Percentiles rank a stretch among this genome's conserved stretches.
phyloP scores from a whole-genome alignment of 2,888 invertebrate species.

The Nemotelus nigrinus region DNA sequence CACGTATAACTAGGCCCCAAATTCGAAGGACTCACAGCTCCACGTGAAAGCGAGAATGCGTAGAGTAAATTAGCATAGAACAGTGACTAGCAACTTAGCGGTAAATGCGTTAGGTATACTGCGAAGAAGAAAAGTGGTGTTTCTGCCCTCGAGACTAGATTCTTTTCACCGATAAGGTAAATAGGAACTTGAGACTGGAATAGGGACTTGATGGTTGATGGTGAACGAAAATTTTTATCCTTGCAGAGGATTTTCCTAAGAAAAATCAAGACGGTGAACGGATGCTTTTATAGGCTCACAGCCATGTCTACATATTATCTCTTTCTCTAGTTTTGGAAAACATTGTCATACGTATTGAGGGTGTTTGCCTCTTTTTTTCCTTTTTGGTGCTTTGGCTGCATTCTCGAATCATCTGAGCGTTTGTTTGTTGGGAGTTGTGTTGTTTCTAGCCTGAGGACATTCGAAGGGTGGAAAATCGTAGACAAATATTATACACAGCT shows the following conservation, averaged over 20 bases:
- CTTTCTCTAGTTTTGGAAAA: constrained; percentile 12
- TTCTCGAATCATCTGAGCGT: too few species aligned
- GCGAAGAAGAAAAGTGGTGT: constrained; percentile 10
- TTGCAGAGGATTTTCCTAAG: background rate
- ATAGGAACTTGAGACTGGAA: constrained; percentile 24
- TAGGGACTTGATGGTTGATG: too few species aligned
- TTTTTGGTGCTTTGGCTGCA: background rate
- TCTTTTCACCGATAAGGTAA: constrained; percentile 43
- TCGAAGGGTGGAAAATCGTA: constrained; percentile 42
- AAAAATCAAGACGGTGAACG: background rate
- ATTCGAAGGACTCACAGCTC: too few species aligned
- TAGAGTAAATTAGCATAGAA: too few species aligned
- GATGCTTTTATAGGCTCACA: constrained; percentile 28
- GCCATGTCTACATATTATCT: constrained; percentile 30
- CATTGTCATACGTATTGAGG: constrained; percentile 41
- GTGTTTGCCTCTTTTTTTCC: constrained; percentile 45
- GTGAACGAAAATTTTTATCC: constrained; percentile 37
- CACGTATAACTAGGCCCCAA: background rate
- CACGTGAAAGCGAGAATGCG: too few species aligned
- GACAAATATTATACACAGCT: constrained; percentile 36
- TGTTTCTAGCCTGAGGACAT: constrained; percentile 40
- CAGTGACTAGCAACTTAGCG: background rate
- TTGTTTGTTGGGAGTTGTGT: background rate
- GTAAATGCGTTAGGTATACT: background rate
- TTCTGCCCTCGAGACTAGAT: constrained; percentile 25